Percentiles rank a stretch among this genome's conserved stretches.
phyloP scores from a whole-genome alignment of 2,797 vertebrate species.

The Yasuhikotakia modesta region DNA sequence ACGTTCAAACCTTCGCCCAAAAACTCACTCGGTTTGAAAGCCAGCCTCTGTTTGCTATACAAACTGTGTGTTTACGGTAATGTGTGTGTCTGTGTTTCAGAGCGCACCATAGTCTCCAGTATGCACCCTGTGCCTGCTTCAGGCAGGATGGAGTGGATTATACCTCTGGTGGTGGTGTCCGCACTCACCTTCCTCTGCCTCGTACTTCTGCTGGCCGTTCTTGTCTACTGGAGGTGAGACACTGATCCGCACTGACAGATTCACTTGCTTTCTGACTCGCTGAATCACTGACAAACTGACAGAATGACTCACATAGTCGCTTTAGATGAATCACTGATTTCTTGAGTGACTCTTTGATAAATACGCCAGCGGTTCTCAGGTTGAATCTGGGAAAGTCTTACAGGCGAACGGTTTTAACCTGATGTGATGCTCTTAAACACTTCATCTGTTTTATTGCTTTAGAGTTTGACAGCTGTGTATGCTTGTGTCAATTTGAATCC shows the following conservation, averaged over 20 bases:
- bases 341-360: slow-evolving; percentile 3
- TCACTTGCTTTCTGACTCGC: slow-evolving; percentile 1
- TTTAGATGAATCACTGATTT: slow-evolving; percentile 9
- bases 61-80: slow-evolving; percentile 40
- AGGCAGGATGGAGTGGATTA: slow-evolving; percentile 88
- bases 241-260: slow-evolving; percentile 10
- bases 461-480: slow-evolving; percentile 8
- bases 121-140: slow-evolving; percentile 74
- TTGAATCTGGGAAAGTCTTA: slow-evolving; percentile 9
- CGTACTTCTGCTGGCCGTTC: slow-evolving; percentile 86
- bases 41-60: slow-evolving; percentile 2
- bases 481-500: slow-evolving; percentile 20
- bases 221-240: slow-evolving; percentile 91
- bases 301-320: not conserved
- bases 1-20: not conserved
- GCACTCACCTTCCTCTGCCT: slow-evolving; percentile 90
- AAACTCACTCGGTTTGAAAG: not conserved
- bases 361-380: not conserved
- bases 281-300: slow-evolving; percentile 25
- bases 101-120: slow-evolving; percentile 79
- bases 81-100: slow-evolving; percentile 67
- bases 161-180: slow-evolving; percentile 89
- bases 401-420: slow-evolving; percentile 5
- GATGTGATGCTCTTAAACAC: slow-evolving; percentile 15
- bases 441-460: slow-evolving; percentile 27